These are phyloP conservation scores for Rana temporaria DNA, from an alignment of 2,113 vertebrate species.

Conservation along the genomic window DNA sequence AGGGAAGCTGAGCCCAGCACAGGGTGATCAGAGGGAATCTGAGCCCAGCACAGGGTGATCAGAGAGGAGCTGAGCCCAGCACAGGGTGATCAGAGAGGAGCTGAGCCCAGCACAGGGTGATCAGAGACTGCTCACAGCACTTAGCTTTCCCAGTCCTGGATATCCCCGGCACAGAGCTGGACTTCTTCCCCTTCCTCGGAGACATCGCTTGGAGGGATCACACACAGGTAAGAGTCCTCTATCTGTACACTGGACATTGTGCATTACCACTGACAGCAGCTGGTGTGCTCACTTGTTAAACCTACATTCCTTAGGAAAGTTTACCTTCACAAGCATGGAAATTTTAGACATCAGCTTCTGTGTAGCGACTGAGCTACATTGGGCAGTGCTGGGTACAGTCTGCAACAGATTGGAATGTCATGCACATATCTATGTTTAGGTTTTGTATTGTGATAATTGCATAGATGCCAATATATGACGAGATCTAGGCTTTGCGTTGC, in stretches of 20 bases:
- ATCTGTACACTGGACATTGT: not conserved
- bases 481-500: too few species aligned
- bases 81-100: conserved; percentile 44
- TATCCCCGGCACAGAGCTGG: conserved; percentile 33
- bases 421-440: too few species aligned
- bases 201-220: conserved; percentile 31
- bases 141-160: not conserved
- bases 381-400: too few species aligned
- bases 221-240: conserved; percentile 23
- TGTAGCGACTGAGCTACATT: too few species aligned
- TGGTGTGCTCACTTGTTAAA: too few species aligned
- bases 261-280: too few species aligned
- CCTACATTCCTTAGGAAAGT: too few species aligned
- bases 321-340: too few species aligned
- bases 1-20: conserved; percentile 61
- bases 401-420: too few species aligned
- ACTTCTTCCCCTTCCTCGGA: conserved; percentile 35
- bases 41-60: conserved; percentile 32
- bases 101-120: conserved; percentile 47
- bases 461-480: too few species aligned
- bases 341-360: too few species aligned
- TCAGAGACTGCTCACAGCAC: conserved; percentile 54
- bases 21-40: conserved; percentile 37
- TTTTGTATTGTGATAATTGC: too few species aligned
- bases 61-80: conserved; percentile 65